Percentiles rank a stretch among this genome's conserved stretches.
phyloP scores from a whole-genome alignment of 2,113 vertebrate species.

The Ammodytes marinus region DNA sequence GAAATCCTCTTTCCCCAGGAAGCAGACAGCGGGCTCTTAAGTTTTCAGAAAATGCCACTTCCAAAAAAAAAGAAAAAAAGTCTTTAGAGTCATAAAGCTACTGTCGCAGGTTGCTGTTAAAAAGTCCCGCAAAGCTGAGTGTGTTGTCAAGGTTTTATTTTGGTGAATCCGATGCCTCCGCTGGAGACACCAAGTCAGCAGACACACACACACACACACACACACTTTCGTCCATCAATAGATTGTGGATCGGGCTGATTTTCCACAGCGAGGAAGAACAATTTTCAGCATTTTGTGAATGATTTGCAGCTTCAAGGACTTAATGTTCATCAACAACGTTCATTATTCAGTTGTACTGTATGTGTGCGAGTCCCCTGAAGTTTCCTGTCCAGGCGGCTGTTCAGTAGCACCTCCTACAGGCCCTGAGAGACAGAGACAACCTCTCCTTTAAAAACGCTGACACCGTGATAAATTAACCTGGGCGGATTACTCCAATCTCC shows the following conservation, averaged over 20 bases:
- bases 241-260: slow-evolving; percentile 33
- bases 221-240: slow-evolving; percentile 29
- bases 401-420: slow-evolving; percentile 75
- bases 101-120: slow-evolving; percentile 32
- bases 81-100: slow-evolving; percentile 80
- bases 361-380: slow-evolving; percentile 61
- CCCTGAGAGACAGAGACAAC: slow-evolving; percentile 76
- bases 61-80: slow-evolving; percentile 24
- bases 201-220: slow-evolving; percentile 13
- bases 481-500: slow-evolving; percentile 34
- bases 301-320: slow-evolving; percentile 70
- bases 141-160: slow-evolving; percentile 56
- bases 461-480: slow-evolving; percentile 2
- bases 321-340: slow-evolving; percentile 56
- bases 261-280: slow-evolving; percentile 72
- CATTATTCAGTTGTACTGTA: slow-evolving; percentile 43
- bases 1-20: slow-evolving; percentile 2
- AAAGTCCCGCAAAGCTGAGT: slow-evolving; percentile 53
- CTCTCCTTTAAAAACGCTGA: slow-evolving; percentile 34
- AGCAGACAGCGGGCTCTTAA: slow-evolving; percentile 40
- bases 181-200: slow-evolving; percentile 45
- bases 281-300: slow-evolving; percentile 65
- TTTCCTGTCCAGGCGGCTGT: slow-evolving; percentile 65
- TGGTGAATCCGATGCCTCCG: slow-evolving; percentile 61
- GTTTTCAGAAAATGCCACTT: slow-evolving; percentile 60